phyloP scores from a whole-genome alignment of 2,113 vertebrate species.

The Haliaeetus leucogaster region DNA sequence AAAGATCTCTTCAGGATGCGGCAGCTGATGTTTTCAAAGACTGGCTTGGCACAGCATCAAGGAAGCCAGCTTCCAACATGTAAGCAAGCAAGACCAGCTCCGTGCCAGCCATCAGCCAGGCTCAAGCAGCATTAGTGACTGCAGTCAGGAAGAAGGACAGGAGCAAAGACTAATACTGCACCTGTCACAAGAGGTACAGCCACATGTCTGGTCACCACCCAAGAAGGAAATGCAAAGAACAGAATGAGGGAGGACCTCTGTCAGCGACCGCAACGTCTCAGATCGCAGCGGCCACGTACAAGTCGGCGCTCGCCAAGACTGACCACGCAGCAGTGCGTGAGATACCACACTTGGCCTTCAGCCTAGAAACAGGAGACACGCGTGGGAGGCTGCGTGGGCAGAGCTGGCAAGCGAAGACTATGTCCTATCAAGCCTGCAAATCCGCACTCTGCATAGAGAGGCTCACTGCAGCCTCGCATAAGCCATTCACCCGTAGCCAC shows the following conservation, averaged over 20 bases:
- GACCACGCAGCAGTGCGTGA: background rate
- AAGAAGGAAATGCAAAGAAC: background rate
- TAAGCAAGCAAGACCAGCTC: background rate
- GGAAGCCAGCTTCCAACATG: background rate
- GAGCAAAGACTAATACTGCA: background rate
- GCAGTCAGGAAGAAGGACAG: background rate
- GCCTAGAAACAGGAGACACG: background rate
- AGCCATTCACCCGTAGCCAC: background rate
- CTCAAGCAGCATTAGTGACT: background rate
- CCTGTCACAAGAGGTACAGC: background rate
- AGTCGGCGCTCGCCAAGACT: background rate
- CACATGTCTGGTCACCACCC: background rate
- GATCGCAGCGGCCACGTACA: background rate
- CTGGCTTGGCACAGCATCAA: background rate
- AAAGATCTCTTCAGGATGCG: background rate
- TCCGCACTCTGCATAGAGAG: background rate
- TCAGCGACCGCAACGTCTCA: background rate
- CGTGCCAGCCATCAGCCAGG: background rate
- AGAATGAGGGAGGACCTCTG: background rate
- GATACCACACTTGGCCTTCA: background rate
- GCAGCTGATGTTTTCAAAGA: background rate
- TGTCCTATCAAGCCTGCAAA: background rate
- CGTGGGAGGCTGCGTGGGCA: background rate
- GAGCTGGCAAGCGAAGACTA: background rate
- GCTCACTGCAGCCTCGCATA: background rate